Base-by-base conservation (phyloP, 2,797 vertebrate genomes). In the Linurgus olivaceus region DNA sequence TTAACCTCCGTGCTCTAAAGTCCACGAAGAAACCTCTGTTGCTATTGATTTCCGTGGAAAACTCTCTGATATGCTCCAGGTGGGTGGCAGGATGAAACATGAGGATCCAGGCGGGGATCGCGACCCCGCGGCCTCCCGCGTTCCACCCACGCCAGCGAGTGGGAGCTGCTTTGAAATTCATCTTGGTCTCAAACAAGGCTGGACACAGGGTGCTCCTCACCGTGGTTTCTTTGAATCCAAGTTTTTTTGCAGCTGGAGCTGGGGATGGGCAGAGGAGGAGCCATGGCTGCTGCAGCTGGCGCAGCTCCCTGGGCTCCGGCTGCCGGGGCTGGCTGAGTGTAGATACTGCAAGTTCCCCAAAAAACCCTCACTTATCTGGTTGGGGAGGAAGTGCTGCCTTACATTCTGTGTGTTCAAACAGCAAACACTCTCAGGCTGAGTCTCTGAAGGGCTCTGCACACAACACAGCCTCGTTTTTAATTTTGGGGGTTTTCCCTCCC, bases 11-110 rank as follows among this genome's bases (percentile, higher is more conserved):
- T 1, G 72, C 83, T 66, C 13, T 10, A 19, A 11, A 50, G 67
- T 1, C 54, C 28, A 8, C 0, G 35, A 40, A 72, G 70, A 72
- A 52, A 42, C 8, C 88, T 77, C 76, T 65, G 57, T 2, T 42
- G 83, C 80, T 58, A 44, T 44, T 29, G 80, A 86, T 92, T 81
- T 4, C 20, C 5, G 4, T 5, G 73, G 86, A 9, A 29, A 67
- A 35, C 0, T 20, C 65, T 79, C 40, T 28, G 72, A 8, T 2
- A 1, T 0, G 14, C 52, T 23, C 52, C 0, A 6, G 59, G 8
- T 2, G 72, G 85, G 25, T 13, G 23, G 40, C 0, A 6, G 61
- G 70, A 71, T 29, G 72, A 83, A 61, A 72, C 24, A 2, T 0
- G 13, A 48, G 17, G 50, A 8, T 0, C 1, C 70, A 47, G 67